Evolutionary conservation across 2,888 invertebrate species (phyloP).

Genomic region (Epinotia nisella): DNA sequence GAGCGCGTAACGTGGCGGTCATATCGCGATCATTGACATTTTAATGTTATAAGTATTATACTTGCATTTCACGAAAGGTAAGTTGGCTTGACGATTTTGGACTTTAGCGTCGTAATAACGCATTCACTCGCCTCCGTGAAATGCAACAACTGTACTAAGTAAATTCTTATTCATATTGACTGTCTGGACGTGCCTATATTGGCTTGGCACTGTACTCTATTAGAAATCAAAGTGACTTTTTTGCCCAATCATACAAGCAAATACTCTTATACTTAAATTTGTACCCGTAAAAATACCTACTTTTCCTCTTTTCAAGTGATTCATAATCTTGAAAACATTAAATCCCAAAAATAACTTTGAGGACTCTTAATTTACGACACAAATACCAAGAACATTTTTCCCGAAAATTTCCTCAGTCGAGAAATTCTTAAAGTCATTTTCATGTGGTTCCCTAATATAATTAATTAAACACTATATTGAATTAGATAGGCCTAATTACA

Average conservation of each 20-base stretch:
- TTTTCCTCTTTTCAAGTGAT: background rate
- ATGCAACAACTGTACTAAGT: no score
- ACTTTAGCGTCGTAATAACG: no score
- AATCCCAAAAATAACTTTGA: background rate
- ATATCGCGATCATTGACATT: no score
- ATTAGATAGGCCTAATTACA: conserved; percentile 41
- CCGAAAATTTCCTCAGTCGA: background rate
- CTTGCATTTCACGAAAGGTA: no score
- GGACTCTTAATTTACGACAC: background rate
- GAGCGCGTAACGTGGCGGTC: no score
- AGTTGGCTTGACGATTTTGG: no score
- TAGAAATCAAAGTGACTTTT: background rate
- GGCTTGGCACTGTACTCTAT: no score
- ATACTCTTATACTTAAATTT: background rate
- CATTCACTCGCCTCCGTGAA: no score
- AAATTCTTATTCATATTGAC: no score
- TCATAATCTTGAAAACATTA: background rate
- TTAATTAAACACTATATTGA: conserved; percentile 43
- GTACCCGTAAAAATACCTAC: background rate
- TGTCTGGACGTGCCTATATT: no score
- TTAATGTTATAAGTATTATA: no score
- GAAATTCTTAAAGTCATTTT: conserved; percentile 32
- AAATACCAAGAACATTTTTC: background rate
- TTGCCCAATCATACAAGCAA: background rate
- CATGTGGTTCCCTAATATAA: conserved; percentile 30